phyloP scores from a whole-genome alignment of 2,888 invertebrate species.

The Agrochola litura region DNA sequence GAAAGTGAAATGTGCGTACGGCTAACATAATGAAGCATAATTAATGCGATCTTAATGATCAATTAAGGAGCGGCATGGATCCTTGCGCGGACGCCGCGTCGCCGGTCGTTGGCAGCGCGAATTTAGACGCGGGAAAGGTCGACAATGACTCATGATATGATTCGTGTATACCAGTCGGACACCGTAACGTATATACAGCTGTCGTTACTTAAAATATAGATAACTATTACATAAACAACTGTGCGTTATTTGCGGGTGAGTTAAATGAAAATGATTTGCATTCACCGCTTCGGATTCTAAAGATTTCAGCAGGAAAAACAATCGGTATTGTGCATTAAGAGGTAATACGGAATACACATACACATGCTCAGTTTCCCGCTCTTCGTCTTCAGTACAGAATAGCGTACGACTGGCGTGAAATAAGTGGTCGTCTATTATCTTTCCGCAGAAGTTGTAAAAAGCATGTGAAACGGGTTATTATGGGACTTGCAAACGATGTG shows the following conservation, averaged over 20 bases:
- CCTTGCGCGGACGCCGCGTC: slow-evolving; percentile 64
- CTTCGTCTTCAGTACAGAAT: neutral
- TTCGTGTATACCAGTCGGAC: slow-evolving; percentile 66
- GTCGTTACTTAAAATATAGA: slow-evolving; percentile 32
- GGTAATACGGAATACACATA: neutral
- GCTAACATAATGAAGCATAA: slow-evolving; percentile 62
- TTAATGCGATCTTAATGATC: slow-evolving; percentile 74
- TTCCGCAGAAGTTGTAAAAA: slow-evolving; percentile 49
- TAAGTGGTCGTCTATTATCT: slow-evolving; percentile 27
- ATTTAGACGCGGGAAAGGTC: slow-evolving; percentile 87
- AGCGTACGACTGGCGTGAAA: slow-evolving; percentile 8
- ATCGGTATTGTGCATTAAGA: neutral
- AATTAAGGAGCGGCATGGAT: slow-evolving; percentile 72
- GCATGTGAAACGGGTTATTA: slow-evolving; percentile 44
- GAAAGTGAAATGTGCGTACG: slow-evolving; percentile 54
- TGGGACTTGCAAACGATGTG: slow-evolving; percentile 31
- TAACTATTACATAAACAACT: slow-evolving; percentile 42
- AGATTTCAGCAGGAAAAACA: neutral
- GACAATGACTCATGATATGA: slow-evolving; percentile 81
- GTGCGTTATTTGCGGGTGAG: slow-evolving; percentile 12
- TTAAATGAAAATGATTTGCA: slow-evolving; percentile 15
- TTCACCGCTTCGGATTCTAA: neutral
- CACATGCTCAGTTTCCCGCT: neutral
- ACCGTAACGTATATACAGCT: slow-evolving; percentile 35
- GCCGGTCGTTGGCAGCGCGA: slow-evolving; percentile 84